A percentile compares a stretch with the other conserved stretches of the same genome.
These are phyloP conservation scores for Orestias chungarensis DNA, from an alignment of 2,797 vertebrate species.

Conservation along the genomic window DNA sequence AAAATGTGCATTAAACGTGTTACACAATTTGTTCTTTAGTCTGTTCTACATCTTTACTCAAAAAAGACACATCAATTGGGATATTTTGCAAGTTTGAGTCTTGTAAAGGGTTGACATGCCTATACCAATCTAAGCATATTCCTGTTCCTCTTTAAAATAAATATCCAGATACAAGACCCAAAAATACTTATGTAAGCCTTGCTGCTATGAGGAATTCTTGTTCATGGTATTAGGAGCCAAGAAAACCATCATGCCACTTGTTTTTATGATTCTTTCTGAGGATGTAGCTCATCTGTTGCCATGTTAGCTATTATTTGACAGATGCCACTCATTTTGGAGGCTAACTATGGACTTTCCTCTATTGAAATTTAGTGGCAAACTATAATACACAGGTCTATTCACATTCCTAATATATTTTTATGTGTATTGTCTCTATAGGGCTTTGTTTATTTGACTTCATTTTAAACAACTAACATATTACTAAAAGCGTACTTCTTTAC, in stretches of 20 bases:
- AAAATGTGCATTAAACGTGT: not conserved
- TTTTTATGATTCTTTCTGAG: not conserved
- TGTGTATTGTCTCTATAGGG: not conserved
- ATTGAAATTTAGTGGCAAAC: not conserved
- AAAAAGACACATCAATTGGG: not conserved
- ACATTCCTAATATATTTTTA: not conserved
- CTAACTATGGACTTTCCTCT: not conserved
- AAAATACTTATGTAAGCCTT: not conserved
- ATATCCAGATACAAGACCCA: not conserved
- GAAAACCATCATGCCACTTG: not conserved
- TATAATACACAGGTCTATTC: not conserved
- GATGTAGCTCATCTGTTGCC: not conserved
- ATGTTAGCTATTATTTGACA: not conserved
- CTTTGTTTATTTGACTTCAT: not conserved
- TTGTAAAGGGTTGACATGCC: not conserved
- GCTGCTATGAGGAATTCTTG: not conserved
- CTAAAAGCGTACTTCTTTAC: too few relatives aligned
- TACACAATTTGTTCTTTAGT: not conserved
- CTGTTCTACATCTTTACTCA: not conserved
- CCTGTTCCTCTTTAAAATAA: not conserved
- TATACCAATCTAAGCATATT: not conserved
- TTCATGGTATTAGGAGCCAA: not conserved
- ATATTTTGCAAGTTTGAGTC: not conserved
- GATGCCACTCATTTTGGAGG: not conserved
- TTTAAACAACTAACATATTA: not conserved